A percentile compares a stretch with the other conserved stretches of the same genome.
phyloP scores from a whole-genome alignment of 2,113 vertebrate species.

The Thalassarche chlororhynchos region DNA sequence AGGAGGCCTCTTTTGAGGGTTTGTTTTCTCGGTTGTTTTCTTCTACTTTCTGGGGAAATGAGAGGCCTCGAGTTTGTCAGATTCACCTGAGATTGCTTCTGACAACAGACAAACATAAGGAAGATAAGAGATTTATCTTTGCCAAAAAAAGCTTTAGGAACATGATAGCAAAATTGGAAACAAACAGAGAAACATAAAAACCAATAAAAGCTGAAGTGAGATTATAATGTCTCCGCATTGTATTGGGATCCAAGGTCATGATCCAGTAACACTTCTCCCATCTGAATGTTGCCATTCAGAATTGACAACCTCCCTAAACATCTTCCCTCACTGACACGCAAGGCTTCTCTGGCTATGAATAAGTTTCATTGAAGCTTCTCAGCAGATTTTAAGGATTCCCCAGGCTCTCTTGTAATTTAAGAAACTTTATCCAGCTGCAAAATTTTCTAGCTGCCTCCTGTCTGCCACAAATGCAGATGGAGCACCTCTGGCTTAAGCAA shows the following conservation, averaged over 20 bases:
- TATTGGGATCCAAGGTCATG: neutral
- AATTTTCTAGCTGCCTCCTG: neutral
- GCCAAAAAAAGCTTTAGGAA: neutral
- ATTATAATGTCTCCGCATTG: neutral
- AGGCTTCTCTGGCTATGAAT: neutral
- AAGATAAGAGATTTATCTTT: constrained; percentile 1
- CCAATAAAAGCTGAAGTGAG: neutral
- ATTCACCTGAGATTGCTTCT: neutral
- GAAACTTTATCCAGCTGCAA: neutral
- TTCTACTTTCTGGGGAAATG: neutral
- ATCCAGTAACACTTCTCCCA: neutral
- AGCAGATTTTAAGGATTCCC: neutral
- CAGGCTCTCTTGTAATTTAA: neutral
- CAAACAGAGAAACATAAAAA: neutral
- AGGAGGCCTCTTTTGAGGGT: neutral
- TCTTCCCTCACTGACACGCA: neutral
- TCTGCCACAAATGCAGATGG: neutral
- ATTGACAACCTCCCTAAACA: neutral
- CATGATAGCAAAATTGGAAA: neutral
- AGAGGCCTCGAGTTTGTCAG: neutral
- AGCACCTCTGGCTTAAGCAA: neutral
- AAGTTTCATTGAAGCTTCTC: neutral
- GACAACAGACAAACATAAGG: neutral
- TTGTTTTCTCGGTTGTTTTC: neutral
- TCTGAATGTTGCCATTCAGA: neutral